Percentiles rank a stretch among this genome's conserved stretches.
phyloP scores from a whole-genome alignment of 2,888 invertebrate species.

The Hirudinaria manillensis region DNA sequence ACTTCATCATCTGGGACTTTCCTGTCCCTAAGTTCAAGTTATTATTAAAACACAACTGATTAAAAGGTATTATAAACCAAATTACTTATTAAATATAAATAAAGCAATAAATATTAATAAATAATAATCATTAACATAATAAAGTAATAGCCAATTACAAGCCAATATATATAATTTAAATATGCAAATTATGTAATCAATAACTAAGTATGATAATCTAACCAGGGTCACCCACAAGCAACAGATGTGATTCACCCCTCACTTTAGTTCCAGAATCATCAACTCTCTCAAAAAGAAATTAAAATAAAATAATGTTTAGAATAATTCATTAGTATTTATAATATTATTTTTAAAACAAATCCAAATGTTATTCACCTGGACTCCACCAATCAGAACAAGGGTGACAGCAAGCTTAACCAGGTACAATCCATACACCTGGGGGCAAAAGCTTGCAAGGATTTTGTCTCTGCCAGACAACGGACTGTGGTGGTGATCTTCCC shows the following conservation, averaged over 20 bases:
- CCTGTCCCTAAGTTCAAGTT: conserved; percentile 67
- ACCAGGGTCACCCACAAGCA: conserved; percentile 74
- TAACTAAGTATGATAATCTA: conserved; percentile 1
- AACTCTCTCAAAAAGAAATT: conserved; percentile 45
- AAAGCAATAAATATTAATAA: not conserved
- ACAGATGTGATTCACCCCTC: conserved; percentile 75
- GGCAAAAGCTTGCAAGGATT: conserved; percentile 74
- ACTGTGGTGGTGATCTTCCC: conserved; percentile 63
- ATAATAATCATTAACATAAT: not conserved
- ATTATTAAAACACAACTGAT: not conserved
- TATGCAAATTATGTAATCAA: too few species aligned
- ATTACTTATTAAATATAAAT: not conserved
- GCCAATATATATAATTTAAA: too few species aligned
- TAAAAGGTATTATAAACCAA: not conserved
- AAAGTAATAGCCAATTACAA: too few species aligned
- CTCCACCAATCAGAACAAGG: conserved; percentile 60
- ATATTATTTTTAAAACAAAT: not conserved
- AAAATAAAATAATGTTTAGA: not conserved
- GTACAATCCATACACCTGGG: conserved; percentile 80
- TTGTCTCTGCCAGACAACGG: conserved; percentile 70
- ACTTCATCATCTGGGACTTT: conserved; percentile 75
- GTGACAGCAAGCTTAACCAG: conserved; percentile 78
- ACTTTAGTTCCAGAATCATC: conserved; percentile 59
- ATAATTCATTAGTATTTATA: not conserved
- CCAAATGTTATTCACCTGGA: conserved; percentile 51